Evolutionary conservation across 2,113 vertebrate species (phyloP).

Genomic region (Acinonyx jubatus): DNA sequence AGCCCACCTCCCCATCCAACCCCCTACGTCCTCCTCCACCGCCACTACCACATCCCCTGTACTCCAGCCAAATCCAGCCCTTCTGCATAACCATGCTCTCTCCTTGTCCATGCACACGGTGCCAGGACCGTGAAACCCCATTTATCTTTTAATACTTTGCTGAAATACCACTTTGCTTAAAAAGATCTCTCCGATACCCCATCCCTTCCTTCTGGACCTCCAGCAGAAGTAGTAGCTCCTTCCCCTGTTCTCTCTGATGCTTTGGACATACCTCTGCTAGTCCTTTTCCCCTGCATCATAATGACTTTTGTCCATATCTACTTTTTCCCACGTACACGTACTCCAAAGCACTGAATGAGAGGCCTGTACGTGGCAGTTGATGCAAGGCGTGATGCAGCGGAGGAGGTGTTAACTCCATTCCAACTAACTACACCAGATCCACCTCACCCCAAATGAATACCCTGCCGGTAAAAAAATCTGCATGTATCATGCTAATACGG

Average conservation of each 20-base stretch:
- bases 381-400: neutral
- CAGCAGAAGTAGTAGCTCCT: neutral
- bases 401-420: neutral
- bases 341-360: slow-evolving; percentile 9
- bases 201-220: neutral
- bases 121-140: neutral
- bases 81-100: neutral
- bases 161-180: neutral
- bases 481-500: neutral
- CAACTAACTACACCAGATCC: slow-evolving; percentile 5
- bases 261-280: neutral
- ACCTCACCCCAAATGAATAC: neutral
- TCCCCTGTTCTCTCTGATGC: neutral
- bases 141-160: neutral
- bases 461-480: slow-evolving; percentile 1
- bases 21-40: neutral
- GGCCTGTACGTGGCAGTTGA: neutral
- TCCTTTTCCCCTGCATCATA: neutral
- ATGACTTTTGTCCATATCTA: neutral
- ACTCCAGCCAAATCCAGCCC: neutral
- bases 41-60: neutral
- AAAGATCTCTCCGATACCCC: neutral
- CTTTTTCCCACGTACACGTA: neutral
- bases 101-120: neutral
- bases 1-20: neutral